These are phyloP conservation scores for Rhinopomastus cyanomelas DNA, from an alignment of 2,113 vertebrate genomes.

Conservation along the genomic window DNA sequence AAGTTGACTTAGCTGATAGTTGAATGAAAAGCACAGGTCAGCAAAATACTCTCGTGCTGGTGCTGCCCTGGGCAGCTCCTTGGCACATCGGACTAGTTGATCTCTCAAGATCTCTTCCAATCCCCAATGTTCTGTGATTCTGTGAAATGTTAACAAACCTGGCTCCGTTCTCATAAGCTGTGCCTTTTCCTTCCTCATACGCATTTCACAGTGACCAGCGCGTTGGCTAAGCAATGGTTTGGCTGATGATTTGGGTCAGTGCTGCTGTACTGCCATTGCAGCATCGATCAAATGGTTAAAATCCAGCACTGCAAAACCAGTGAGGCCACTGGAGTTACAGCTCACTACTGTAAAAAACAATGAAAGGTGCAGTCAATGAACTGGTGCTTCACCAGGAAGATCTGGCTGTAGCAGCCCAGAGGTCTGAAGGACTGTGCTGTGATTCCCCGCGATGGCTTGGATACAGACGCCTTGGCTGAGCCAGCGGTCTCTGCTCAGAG, in stretches of 20 bases:
- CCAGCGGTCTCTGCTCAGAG: not conserved
- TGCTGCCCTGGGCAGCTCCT: not conserved
- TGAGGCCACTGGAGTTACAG: not conserved
- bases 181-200: not conserved
- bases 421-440: not conserved
- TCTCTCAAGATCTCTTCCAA: no score
- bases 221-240: not conserved
- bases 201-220: not conserved
- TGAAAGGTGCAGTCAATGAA: constrained; percentile 25
- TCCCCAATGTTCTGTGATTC: no score
- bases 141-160: not conserved
- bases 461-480: not conserved
- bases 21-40: not conserved
- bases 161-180: not conserved
- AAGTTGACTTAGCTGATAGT: no score
- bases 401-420: not conserved
- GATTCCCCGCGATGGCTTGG: not conserved
- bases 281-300: not conserved
- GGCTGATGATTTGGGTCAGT: not conserved
- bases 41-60: not conserved
- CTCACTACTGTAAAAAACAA: not conserved
- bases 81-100: no score
- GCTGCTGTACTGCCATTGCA: not conserved
- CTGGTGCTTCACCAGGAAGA: constrained; percentile 30
- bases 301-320: not conserved